Evolutionary conservation across 2,888 invertebrate species (phyloP).

Genomic region (Argyresthia goedartella): DNA sequence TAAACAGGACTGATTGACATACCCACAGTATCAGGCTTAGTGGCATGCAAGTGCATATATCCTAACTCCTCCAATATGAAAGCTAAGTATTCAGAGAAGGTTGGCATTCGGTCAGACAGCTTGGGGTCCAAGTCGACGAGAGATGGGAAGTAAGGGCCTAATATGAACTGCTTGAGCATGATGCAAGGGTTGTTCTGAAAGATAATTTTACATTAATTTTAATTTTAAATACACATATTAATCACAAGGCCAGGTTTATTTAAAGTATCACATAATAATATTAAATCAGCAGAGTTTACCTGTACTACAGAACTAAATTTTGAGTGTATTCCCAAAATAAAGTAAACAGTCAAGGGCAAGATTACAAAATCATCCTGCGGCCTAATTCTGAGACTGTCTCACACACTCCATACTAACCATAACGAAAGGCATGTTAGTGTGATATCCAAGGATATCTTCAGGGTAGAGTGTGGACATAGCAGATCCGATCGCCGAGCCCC

Average conservation of each 20-base stretch:
- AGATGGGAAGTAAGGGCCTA: slow-evolving; percentile 57
- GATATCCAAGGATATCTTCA: slow-evolving; percentile 34
- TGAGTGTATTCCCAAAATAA: too few relatives aligned
- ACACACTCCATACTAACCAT: slow-evolving; percentile 11
- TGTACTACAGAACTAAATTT: too few relatives aligned
- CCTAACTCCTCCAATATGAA: slow-evolving; percentile 37
- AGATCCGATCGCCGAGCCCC: slow-evolving; percentile 70
- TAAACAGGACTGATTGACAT: slow-evolving; percentile 12
- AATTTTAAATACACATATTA: too few relatives aligned
- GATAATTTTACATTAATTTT: not conserved
- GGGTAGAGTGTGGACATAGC: slow-evolving; percentile 69
- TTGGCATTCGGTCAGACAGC: slow-evolving; percentile 60
- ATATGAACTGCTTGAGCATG: slow-evolving; percentile 26
- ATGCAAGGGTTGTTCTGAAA: slow-evolving; percentile 13
- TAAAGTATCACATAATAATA: too few relatives aligned
- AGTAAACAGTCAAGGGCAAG: too few relatives aligned
- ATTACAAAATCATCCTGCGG: too few relatives aligned
- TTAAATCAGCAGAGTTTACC: too few relatives aligned
- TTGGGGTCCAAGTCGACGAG: slow-evolving; percentile 55
- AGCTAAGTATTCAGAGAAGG: slow-evolving; percentile 32
- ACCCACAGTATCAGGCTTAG: slow-evolving; percentile 91
- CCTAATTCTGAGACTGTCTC: too few relatives aligned
- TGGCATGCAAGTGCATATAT: slow-evolving; percentile 82
- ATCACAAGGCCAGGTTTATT: too few relatives aligned
- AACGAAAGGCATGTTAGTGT: slow-evolving; percentile 69